Percentiles rank a stretch among this genome's conserved stretches.
phyloP scores from a whole-genome alignment of 2,113 vertebrate species.

The Eclectus roratus region DNA sequence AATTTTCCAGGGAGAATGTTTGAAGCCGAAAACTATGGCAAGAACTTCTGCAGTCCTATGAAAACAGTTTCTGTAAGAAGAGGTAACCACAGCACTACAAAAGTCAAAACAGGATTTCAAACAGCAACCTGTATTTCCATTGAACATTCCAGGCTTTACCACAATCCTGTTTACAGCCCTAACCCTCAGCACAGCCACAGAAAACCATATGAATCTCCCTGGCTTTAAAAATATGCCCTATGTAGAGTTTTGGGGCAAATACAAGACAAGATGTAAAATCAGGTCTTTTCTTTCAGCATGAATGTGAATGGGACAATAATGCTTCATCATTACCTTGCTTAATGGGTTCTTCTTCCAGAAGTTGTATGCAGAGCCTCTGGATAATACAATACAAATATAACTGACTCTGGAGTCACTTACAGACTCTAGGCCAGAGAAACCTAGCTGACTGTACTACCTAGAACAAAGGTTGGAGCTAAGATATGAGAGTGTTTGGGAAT shows the following conservation, averaged over 20 bases:
- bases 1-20: conserved; percentile 28
- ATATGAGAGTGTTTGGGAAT: not conserved
- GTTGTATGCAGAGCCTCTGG: not conserved
- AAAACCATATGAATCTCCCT: not conserved
- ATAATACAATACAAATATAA: not conserved
- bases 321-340: not conserved
- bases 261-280: not conserved
- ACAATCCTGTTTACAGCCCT: not conserved
- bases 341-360: not conserved
- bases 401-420: not conserved
- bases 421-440: not conserved
- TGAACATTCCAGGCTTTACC: not conserved
- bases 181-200: not conserved
- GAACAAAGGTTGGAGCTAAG: not conserved
- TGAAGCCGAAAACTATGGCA: conserved; percentile 3
- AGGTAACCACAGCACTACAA: not conserved
- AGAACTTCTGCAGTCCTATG: not conserved
- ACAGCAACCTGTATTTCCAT: not conserved
- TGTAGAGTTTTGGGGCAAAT: not conserved
- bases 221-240: not conserved
- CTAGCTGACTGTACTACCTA: not conserved
- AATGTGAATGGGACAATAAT: not conserved
- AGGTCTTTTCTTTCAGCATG: not conserved
- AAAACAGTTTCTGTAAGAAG: not conserved
- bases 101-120: not conserved